Conservation (phyloP, 2,113 vertebrate genomes). For the Alligator sinensis region DNA sequence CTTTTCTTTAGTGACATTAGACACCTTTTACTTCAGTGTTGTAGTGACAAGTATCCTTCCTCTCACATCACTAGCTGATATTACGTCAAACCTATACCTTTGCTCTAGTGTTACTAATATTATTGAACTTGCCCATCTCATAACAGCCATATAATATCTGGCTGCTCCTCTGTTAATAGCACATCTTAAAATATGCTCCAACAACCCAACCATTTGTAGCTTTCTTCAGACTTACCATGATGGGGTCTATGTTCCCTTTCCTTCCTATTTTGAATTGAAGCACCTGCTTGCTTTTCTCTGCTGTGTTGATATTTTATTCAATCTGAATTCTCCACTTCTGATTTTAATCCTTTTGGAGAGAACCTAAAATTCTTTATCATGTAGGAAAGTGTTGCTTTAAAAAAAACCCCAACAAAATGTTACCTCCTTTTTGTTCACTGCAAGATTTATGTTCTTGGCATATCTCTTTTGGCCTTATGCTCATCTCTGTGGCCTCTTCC, state of each 20-base stretch:
- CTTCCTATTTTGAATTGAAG: not conserved
- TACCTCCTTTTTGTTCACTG: no score
- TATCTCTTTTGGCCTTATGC: not conserved
- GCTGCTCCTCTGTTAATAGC: not conserved
- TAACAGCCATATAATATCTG: not conserved
- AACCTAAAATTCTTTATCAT: not conserved
- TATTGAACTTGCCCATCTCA: not conserved
- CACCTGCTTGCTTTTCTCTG: not conserved
- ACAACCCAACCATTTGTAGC: not conserved
- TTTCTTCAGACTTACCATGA: not conserved
- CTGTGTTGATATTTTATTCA: not conserved
- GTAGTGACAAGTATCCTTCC: not conserved
- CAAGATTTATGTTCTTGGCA: no score
- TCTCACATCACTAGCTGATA: not conserved
- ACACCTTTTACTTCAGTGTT: not conserved
- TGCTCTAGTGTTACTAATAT: not conserved
- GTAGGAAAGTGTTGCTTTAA: no score
- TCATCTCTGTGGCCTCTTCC: not conserved
- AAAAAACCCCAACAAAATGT: no score
- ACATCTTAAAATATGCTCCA: not conserved
- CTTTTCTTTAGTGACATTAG: not conserved
- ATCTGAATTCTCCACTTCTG: not conserved
- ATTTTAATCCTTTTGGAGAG: not conserved
- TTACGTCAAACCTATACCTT: not conserved
- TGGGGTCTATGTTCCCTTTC: not conserved